Base-by-base conservation (phyloP, 2,797 vertebrate genomes). In the Chaunax sp. region DNA sequence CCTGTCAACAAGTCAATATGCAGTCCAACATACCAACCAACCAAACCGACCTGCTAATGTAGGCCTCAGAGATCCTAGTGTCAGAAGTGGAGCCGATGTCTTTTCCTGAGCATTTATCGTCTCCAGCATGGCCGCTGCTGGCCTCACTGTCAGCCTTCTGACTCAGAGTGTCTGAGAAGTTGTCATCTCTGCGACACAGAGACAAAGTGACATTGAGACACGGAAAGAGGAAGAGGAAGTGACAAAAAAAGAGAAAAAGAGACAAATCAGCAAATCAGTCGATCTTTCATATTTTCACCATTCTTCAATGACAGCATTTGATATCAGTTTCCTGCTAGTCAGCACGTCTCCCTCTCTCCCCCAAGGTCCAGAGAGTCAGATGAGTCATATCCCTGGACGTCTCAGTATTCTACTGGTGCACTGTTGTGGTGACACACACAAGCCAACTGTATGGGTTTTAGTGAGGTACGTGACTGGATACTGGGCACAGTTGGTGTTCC, bases 91-190 rank as follows among this genome's bases (percentile, higher is more conserved):
- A 98, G 83, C 89, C 90, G 74, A 97, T 89, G 82, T 99, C 97
- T 91, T 98, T 99, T 35, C 93, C 95, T 0, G 95, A 96, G 51
- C 95, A 94, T 88, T 96, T 98, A 57, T 99, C 98, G 7, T 99
- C 98, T 0, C 91, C 94, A 12, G 95, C 89, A 1, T 96, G 96
- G 49, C 96, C 97, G 0, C 97, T 99, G 94, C 98, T 97, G 78
- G 96, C 95, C 87, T 99, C 97, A 1, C 98, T 99, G 94, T 99
- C 97, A 1, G 96, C 97, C 88, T 99, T 99, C 84, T 98, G 98
- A 91, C 98, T 99, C 91, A 98, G 89, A 9, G 95, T 97, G 88
- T 99, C 98, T 1, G 98, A 99, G 92, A 99, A 99, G 5, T 93
- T 95, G 85, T 99, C 98, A 64, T 99, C 98, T 93, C 98, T 99